phyloP scores from a whole-genome alignment of 2,113 vertebrate species.

The Equus przewalskii region DNA sequence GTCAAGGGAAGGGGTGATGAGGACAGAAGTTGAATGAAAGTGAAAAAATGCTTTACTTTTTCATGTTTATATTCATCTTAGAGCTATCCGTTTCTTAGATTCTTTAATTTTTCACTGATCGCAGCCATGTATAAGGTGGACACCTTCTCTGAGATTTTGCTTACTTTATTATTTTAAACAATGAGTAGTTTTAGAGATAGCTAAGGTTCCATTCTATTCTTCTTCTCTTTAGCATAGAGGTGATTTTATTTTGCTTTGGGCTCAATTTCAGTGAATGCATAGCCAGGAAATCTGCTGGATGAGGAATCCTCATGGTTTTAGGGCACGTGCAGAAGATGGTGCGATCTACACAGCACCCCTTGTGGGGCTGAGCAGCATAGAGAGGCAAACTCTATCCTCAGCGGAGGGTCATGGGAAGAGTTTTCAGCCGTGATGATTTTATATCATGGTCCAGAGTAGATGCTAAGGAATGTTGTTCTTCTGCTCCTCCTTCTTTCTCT shows the following conservation, averaged over 20 bases:
- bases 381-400: background rate
- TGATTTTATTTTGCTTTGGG: background rate
- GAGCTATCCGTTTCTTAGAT: slow-evolving; percentile 53
- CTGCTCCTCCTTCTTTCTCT: background rate
- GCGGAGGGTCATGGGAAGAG: background rate
- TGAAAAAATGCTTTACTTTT: slow-evolving; percentile 30
- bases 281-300: background rate
- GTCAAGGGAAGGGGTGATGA: background rate
- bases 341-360: rapidly evolving
- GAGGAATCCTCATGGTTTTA: background rate
- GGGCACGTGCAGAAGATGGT: too few species aligned
- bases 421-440: background rate
- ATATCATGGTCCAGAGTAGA: background rate
- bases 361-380: background rate
- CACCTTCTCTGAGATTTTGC: slow-evolving; percentile 5
- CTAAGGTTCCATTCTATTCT: background rate
- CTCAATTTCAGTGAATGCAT: background rate
- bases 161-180: background rate
- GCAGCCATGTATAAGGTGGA: background rate
- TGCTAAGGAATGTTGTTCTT: background rate
- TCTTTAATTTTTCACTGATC: slow-evolving; percentile 67
- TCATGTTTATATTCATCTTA: slow-evolving; percentile 24
- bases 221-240: background rate
- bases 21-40: slow-evolving; percentile 41
- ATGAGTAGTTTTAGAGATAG: background rate